Conservation (phyloP, 2,113 vertebrate genomes). For the Pseudorhombus dupliciocellatus region DNA sequence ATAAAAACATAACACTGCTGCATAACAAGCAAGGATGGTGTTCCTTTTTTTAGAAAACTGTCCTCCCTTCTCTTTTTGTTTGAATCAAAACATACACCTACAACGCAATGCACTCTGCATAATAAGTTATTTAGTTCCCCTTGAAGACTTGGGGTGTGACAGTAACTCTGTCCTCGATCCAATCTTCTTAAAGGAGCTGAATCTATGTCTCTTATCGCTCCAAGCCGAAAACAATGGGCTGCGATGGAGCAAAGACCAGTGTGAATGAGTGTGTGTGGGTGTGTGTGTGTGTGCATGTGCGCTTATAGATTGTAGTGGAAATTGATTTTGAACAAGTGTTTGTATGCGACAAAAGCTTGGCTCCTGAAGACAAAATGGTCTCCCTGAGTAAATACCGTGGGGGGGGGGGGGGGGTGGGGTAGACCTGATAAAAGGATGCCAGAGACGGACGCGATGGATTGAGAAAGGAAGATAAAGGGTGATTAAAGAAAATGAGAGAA, state of each 20-base stretch:
- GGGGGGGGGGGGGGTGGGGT: constrained; percentile 60
- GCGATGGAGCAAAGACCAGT: constrained; percentile 36
- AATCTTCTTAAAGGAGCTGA: constrained; percentile 40
- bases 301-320: constrained; percentile 54
- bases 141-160: constrained; percentile 24
- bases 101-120: constrained; percentile 30
- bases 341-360: constrained; percentile 61
- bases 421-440: constrained; percentile 62
- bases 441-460: constrained; percentile 42
- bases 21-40: constrained; percentile 1
- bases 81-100: constrained; percentile 3
- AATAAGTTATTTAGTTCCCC: constrained; percentile 44
- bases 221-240: constrained; percentile 60
- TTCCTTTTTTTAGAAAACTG: constrained; percentile 12
- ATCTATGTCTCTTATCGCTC: constrained; percentile 61
- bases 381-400: constrained; percentile 55
- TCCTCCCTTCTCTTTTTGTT: constrained; percentile 3
- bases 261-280: not conserved
- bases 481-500: constrained; percentile 56
- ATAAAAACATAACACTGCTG: not conserved
- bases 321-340: constrained; percentile 68
- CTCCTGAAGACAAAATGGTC: constrained; percentile 54
- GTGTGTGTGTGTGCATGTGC: no score
- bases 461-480: constrained; percentile 55
- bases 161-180: constrained; percentile 38